Evolutionary conservation across 1,140 invertebrate genomes (phyloP), one percentile per base, ranked within the genome.

Genomic region (Drosophila quadrilineata): DNA sequence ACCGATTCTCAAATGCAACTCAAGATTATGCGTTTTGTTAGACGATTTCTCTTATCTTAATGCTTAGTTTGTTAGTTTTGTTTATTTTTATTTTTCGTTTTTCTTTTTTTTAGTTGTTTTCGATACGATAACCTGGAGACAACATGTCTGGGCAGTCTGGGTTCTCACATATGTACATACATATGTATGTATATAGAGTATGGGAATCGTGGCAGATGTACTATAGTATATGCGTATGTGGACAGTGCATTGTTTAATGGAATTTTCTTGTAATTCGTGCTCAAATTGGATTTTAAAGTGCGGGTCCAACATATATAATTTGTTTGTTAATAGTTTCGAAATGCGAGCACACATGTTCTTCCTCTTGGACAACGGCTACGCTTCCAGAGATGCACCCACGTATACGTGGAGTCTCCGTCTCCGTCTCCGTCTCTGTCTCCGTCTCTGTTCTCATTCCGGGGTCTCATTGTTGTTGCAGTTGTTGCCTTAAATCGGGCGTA

Each of bases 1-100:
- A 87, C 75, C 75, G 62, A 85, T 80, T 86, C 24, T 75, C 68
- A 58, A 74, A 66, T 57, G 62, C 59, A 16, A 36, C 65, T 53
- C 36, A 65, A 87, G 86, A 88, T 88, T 88, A 88, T 88, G 86
- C 80, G 86, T 88, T 88, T 88, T 88, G 86, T 88, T 70, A 88
- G 74, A 84, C 68, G 76, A 86, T 88, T 82, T 75, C 65, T 70
- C 75, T 88, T 88, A 88, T 88, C 86, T 88, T 86, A 82, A 88
- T 86, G 86, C 67, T 52, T 3, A 3, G 43, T 3, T 22, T 16
- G 22, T 9, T 12, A 16, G 35, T 16, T 35, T n/a, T 14, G 9
- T 10, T 5, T 14, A n/a, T 14, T 12, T 14, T 12, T 10, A 3
- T 12, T 3, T 33, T 4, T 33, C 31, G 19, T 33, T 29, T 29